A percentile compares a stretch with the other conserved stretches of the same genome.
phyloP scores from a whole-genome alignment of 2,797 vertebrate genomes.

The Rhynchotus rufescens region DNA sequence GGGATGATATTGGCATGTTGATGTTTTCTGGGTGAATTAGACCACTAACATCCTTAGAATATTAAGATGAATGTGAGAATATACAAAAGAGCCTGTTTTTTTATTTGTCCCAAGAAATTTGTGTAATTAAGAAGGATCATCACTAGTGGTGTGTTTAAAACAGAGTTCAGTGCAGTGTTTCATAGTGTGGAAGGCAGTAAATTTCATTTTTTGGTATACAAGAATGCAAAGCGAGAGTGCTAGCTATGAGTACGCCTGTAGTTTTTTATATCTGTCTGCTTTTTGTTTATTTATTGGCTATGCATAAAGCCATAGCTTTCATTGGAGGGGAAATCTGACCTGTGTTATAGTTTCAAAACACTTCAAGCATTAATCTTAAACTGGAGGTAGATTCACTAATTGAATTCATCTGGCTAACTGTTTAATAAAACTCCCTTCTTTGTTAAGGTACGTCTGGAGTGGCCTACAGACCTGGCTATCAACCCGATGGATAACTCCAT shows the following conservation, averaged over 20 bases:
- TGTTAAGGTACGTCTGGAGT: constrained; percentile 93
- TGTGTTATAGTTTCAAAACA: not conserved
- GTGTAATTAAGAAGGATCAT: constrained; percentile 3
- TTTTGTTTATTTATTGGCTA: not conserved
- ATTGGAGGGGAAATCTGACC: not conserved
- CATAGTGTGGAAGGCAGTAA: not conserved
- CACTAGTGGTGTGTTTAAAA: not conserved
- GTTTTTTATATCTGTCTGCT: not conserved
- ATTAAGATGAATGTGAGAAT: not conserved
- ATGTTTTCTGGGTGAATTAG: constrained; percentile 50
- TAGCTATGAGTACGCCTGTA: not conserved
- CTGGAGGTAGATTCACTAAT: not conserved
- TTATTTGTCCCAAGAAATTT: constrained; percentile 30
- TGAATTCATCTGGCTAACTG: not conserved
- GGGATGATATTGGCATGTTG: constrained; percentile 2
- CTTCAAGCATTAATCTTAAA: not conserved
- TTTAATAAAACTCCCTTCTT: constrained; percentile 21
- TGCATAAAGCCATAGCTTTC: not conserved
- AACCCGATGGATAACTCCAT: constrained; percentile 99
- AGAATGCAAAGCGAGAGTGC: not conserved
- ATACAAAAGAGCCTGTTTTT: not conserved
- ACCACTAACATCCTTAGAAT: constrained; percentile 19
- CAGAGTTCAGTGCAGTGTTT: not conserved
- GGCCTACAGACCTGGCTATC: constrained; percentile 95
- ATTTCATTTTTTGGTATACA: not conserved